A percentile compares a stretch with the other conserved stretches of the same genome.
phyloP scores from a whole-genome alignment of 37 sponge, comb jelly and placozoan genomes.

The Halichondria panicea region DNA sequence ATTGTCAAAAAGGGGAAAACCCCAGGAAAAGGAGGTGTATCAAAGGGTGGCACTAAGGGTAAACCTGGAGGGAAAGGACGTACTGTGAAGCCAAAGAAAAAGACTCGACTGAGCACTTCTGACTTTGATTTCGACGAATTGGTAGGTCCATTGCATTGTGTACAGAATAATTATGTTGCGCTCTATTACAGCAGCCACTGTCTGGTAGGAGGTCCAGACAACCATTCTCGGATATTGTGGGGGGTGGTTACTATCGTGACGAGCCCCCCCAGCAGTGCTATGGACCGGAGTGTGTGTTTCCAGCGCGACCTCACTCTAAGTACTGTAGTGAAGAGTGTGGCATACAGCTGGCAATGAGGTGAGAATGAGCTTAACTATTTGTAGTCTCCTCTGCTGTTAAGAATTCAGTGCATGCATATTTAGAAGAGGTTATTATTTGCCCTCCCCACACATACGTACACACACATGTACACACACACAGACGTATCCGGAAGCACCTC shows the following conservation, averaged over 20 bases:
- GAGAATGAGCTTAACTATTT: not conserved
- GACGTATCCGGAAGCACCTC: constrained; percentile 55
- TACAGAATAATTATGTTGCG: not conserved
- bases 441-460: not conserved
- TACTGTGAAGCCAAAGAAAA: not conserved
- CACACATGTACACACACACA: constrained; percentile 1
- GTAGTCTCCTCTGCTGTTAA: not conserved
- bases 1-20: not conserved
- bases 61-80: not conserved
- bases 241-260: not conserved
- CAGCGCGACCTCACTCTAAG: constrained; percentile 85
- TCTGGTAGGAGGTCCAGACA: not conserved
- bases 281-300: constrained; percentile 83
- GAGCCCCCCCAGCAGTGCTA: constrained; percentile 71
- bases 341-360: constrained; percentile 76
- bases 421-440: not conserved
- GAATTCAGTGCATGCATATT: not conserved
- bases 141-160: not conserved
- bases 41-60: not conserved
- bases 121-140: not conserved
- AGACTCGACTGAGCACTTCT: constrained; percentile 6
- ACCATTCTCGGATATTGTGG: not conserved
- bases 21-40: constrained; percentile 6
- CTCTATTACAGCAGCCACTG: not conserved
- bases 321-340: constrained; percentile 98